Conservation (phyloP, 2,113 vertebrate species). For the Diglossa brunneiventris region DNA sequence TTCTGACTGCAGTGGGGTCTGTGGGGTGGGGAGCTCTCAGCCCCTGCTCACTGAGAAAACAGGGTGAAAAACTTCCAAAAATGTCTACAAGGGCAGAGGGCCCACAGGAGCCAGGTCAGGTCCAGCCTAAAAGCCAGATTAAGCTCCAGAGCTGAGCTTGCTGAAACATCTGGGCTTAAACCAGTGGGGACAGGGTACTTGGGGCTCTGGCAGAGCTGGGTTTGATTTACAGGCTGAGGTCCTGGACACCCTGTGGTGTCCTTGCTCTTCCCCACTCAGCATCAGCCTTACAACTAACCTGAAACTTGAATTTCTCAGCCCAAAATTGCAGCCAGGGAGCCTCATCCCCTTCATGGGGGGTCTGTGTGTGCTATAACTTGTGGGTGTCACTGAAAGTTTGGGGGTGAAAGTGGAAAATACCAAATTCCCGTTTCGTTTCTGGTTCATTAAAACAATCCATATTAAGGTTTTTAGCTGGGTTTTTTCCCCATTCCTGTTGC, state of each 20-base stretch:
- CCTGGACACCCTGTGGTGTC: fast-evolving
- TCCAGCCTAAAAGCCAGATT: background rate
- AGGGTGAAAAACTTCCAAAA: background rate
- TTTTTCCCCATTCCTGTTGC: fast-evolving
- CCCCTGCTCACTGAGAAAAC: background rate
- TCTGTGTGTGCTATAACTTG: fast-evolving
- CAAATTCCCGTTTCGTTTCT: background rate
- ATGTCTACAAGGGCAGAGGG: fast-evolving
- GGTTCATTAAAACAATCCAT: fast-evolving
- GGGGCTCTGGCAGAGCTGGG: background rate
- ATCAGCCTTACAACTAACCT: background rate
- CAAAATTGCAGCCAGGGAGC: background rate
- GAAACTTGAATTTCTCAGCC: background rate
- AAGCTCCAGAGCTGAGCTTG: background rate
- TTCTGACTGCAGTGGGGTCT: background rate
- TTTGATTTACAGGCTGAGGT: background rate
- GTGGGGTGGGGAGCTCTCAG: background rate
- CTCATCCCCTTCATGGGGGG: fast-evolving
- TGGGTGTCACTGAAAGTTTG: background rate
- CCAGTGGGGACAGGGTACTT: fast-evolving
- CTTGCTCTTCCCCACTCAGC: background rate
- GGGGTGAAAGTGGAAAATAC: background rate
- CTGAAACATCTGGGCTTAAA: background rate
- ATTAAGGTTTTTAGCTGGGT: background rate
- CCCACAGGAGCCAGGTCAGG: background rate